phyloP scores from a whole-genome alignment of 2,797 vertebrate species.

The Nyctibius grandis region DNA sequence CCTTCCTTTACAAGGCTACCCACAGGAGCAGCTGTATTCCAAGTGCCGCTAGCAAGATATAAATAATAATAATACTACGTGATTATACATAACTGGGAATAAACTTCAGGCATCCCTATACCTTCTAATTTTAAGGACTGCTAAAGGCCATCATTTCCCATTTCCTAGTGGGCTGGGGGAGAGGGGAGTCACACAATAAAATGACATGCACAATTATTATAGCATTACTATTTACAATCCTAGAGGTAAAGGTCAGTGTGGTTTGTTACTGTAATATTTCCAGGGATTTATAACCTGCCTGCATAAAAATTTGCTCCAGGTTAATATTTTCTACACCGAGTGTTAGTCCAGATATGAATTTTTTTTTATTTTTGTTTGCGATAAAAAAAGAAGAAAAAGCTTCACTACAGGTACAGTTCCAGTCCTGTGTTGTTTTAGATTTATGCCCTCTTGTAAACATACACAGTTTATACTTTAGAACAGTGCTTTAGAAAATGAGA shows the following conservation, averaged over 20 bases:
- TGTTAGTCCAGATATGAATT: background rate
- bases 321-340: slow-evolving; percentile 13
- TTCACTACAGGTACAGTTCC: background rate
- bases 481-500: background rate
- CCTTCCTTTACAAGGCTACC: slow-evolving; percentile 7
- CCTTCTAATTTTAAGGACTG: slow-evolving; percentile 63
- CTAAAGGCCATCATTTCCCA: slow-evolving; percentile 63
- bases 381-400: background rate
- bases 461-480: background rate
- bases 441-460: background rate
- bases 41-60: slow-evolving; percentile 33
- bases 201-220: slow-evolving; percentile 67
- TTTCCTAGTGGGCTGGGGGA: slow-evolving; percentile 13
- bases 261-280: slow-evolving; percentile 61
- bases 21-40: slow-evolving; percentile 2
- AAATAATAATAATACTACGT: slow-evolving; percentile 44
- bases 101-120: slow-evolving; percentile 44
- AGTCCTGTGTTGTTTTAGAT: background rate
- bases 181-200: slow-evolving; percentile 39
- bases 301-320: slow-evolving; percentile 15
- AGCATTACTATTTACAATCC: slow-evolving; percentile 61
- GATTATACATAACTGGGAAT: slow-evolving; percentile 45
- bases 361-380: background rate
- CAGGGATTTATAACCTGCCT: slow-evolving; percentile 50
- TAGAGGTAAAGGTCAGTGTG: slow-evolving; percentile 62